phyloP scores from a whole-genome alignment of 2,113 vertebrate species.

The Sylvietta virens region DNA sequence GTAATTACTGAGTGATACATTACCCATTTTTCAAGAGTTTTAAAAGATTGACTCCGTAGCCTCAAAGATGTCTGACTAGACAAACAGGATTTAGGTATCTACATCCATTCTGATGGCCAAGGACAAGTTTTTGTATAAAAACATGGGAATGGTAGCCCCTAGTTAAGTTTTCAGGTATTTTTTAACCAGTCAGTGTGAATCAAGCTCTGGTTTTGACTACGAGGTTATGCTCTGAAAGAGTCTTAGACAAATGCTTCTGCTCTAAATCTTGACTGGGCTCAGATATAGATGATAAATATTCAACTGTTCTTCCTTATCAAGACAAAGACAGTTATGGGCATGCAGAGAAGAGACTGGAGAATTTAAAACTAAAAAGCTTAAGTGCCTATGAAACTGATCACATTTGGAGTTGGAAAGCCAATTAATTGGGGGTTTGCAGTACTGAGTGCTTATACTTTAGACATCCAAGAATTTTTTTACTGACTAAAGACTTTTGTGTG shows the following conservation, averaged over 20 bases:
- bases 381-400: neutral
- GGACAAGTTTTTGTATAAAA: neutral
- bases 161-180: neutral
- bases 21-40: neutral
- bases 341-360: neutral
- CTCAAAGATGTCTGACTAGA: neutral
- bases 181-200: neutral
- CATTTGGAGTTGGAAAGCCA: neutral
- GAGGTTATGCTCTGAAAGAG: neutral
- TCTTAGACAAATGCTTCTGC: neutral
- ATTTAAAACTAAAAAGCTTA: neutral
- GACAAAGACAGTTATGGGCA: neutral
- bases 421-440: neutral
- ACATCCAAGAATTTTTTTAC: neutral
- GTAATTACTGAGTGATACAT: neutral
- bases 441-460: neutral
- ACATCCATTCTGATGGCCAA: neutral
- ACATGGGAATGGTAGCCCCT: rapidly evolving
- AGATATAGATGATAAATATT: neutral
- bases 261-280: neutral
- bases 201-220: neutral
- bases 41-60: neutral
- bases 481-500: neutral
- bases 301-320: neutral
- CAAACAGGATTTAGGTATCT: neutral